phyloP scores from a whole-genome alignment of 1,140 invertebrate genomes.

The Xylocopa sonorina region DNA sequence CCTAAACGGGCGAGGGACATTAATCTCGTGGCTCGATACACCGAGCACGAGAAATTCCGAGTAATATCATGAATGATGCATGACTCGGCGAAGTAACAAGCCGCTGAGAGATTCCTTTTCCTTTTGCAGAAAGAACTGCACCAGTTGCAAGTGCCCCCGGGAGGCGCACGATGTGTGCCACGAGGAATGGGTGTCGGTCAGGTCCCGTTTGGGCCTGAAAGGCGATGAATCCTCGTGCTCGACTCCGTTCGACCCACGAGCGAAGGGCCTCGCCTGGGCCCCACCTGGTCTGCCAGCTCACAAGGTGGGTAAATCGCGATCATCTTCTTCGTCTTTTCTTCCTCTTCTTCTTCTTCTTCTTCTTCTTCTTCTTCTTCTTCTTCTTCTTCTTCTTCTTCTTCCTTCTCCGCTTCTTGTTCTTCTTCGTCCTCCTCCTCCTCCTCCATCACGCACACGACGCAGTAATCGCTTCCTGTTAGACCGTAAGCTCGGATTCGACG shows the following conservation, averaged over 20 bases:
- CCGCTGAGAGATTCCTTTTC: slow-evolving; percentile 28
- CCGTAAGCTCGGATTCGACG: background rate
- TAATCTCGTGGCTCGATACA: slow-evolving; percentile 10
- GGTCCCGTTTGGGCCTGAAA: slow-evolving; percentile 90
- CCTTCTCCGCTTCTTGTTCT: no score
- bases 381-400: no score
- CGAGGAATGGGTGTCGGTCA: slow-evolving; percentile 91
- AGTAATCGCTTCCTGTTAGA: slow-evolving; percentile 2
- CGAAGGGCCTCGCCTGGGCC: slow-evolving; percentile 90
- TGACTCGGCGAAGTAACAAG: background rate
- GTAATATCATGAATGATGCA: slow-evolving; percentile 23
- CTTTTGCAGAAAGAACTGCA: slow-evolving; percentile 90
- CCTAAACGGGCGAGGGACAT: background rate
- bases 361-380: no score
- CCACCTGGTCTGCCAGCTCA: slow-evolving; percentile 88
- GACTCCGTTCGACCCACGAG: slow-evolving; percentile 82
- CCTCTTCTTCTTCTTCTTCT: no score
- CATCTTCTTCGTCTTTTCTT: background rate
- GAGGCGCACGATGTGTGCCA: slow-evolving; percentile 94
- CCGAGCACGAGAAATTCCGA: background rate
- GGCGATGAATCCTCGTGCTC: slow-evolving; percentile 78
- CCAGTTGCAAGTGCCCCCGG: slow-evolving; percentile 93
- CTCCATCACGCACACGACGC: no score
- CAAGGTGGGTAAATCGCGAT: slow-evolving; percentile 80
- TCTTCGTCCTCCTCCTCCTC: no score